Evolutionary conservation across 2,797 vertebrate species (phyloP).

Genomic region (Crocidura indochinensis): DNA sequence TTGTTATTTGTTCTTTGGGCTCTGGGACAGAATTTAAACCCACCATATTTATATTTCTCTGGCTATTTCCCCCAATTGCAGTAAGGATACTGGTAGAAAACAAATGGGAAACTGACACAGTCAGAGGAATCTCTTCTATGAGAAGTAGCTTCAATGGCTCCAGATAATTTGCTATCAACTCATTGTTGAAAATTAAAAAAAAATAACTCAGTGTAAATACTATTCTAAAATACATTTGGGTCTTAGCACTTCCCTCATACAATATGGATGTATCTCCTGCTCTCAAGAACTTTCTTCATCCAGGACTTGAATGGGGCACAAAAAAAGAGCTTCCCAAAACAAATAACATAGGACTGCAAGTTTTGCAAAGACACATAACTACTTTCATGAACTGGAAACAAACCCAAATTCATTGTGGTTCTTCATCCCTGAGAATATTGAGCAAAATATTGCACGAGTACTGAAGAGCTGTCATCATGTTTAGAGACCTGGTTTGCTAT

Average conservation of each 20-base stretch:
- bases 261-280: constrained; percentile 93
- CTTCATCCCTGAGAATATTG: constrained; percentile 93
- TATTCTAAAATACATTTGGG: constrained; percentile 95
- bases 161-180: not conserved
- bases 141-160: not conserved
- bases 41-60: too few species aligned
- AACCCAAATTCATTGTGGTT: constrained; percentile 93
- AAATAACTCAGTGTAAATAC: constrained; percentile 90
- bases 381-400: constrained; percentile 73
- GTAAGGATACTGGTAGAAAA: too few species aligned
- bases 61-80: too few species aligned
- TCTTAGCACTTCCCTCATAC: constrained; percentile 95
- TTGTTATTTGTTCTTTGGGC: too few species aligned
- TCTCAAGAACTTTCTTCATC: constrained; percentile 92
- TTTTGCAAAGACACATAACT: too few species aligned
- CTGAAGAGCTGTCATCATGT: constrained; percentile 94
- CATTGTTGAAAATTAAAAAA: not conserved
- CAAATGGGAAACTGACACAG: too few species aligned
- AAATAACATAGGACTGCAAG: constrained; percentile 86
- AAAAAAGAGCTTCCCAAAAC: constrained; percentile 93
- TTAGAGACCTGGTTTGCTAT: constrained; percentile 96
- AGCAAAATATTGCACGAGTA: constrained; percentile 92
- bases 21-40: too few species aligned
- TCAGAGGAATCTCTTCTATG: not conserved
- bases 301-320: constrained; percentile 88